Evolutionary conservation across 2,888 invertebrate genomes (phyloP), one percentile per base, ranked within the genome.

Genomic region (Drosophila quinaria): DNA sequence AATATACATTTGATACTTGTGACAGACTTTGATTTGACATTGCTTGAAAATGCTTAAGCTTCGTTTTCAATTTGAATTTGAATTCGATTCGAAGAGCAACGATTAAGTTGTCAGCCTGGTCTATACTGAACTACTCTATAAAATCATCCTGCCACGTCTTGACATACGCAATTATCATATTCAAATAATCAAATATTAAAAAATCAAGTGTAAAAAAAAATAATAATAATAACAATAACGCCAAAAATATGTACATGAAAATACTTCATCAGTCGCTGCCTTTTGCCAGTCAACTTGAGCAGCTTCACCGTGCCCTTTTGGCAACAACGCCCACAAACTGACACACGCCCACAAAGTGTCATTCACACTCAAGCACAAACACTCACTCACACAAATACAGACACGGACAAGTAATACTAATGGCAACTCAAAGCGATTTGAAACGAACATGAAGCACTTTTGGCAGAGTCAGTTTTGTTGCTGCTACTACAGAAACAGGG

Each of bases 161-260:
- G 89, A 87, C 89, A 74, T 44, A 69, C 71, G 80, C 85, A 87
- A 89, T 87, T 89, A 87, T 84, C 71, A 70, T 79, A 77, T 74
- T 76, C 58, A 72, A 75, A 62, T 66, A 46, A 29, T 42, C 37
- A 50, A 69, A 47, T 56, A 33, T 46, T 46, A 33, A 42, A 52
- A 52, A 61, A 29, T 44, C 33, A 61, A 52, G 31, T 52, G 31
- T 10, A 22, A 15, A 35, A 44, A 19, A 65, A 65, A 50, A 17
- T 10, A n/a, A 58, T 31, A n/a, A 58, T 31, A 39, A 42, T 42
- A 64, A 51, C 37, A 64, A 47, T 10, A 59, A 54, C 15, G 4
- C 35, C 39, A 61, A 64, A 74, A 54, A 15, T 44, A 51, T 10
- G 29, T 44, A 37, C 50, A 41, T 49, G 50, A 13, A 59, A 59